Conservation (phyloP, 1,140 invertebrate genomes). For the Scaptomyza montana region DNA sequence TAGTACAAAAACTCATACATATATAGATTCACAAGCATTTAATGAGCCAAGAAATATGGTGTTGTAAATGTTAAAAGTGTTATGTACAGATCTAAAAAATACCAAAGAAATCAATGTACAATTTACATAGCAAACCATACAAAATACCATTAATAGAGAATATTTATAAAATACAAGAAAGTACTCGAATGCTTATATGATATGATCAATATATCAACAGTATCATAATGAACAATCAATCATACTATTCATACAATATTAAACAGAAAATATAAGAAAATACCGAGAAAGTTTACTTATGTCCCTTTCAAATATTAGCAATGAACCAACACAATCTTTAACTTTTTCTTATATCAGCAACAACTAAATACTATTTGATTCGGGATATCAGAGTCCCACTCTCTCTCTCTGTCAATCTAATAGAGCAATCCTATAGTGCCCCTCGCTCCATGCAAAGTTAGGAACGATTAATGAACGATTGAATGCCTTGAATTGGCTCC, state of each 20-base stretch:
- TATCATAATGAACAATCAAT: conserved; percentile 30
- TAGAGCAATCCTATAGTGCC: conserved; percentile 75
- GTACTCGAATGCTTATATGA: conserved; percentile 19
- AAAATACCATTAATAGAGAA: too few relatives aligned
- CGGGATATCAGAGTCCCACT: conserved; percentile 20
- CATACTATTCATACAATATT: conserved; percentile 13
- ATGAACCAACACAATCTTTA: background rate
- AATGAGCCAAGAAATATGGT: conserved; percentile 55
- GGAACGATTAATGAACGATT: conserved; percentile 59
- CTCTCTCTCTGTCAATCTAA: conserved; percentile 65
- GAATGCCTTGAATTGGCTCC: conserved; percentile 74
- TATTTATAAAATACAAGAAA: conserved; percentile 15
- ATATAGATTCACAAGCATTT: conserved; percentile 50
- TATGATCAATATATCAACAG: conserved; percentile 13
- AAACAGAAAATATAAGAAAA: conserved; percentile 12
- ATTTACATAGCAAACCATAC: conserved; percentile 27
- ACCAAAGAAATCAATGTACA: conserved; percentile 52
- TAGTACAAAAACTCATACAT: conserved; percentile 16
- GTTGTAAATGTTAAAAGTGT: conserved; percentile 68
- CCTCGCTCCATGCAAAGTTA: conserved; percentile 60
- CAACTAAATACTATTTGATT: conserved; percentile 4
- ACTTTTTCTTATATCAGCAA: conserved; percentile 11
- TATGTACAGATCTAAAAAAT: conserved; percentile 48
- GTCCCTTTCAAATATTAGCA: conserved; percentile 12
- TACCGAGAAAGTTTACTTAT: conserved; percentile 26